Percentiles rank a stretch among this genome's conserved stretches.
Evolutionary conservation across 35 echinoderm and acorn worm species (phyloP).

Genomic region (Ophiothrix spiculata): DNA sequence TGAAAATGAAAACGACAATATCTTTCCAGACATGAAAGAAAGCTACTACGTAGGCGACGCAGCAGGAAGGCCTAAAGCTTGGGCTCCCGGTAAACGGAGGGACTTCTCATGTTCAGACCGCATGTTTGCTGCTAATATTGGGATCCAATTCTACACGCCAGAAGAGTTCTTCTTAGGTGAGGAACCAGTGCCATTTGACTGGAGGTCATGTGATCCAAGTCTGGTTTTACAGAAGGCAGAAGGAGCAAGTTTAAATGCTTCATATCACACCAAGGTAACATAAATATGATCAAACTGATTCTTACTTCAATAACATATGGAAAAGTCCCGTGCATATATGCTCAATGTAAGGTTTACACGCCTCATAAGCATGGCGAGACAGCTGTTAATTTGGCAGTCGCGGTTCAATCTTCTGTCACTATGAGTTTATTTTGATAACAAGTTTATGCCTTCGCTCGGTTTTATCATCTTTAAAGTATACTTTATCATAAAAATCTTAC

Average conservation of each 20-base stretch:
- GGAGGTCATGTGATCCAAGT: slow-evolving; percentile 75
- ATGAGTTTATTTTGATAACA: no score
- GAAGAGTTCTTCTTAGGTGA: slow-evolving; percentile 88
- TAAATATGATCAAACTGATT: no score
- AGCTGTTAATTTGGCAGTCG: no score
- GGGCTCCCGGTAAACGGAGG: slow-evolving; percentile 76
- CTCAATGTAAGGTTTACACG: no score
- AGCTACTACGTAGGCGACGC: slow-evolving; percentile 93
- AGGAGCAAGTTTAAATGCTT: slow-evolving; percentile 10
- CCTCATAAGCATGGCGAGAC: no score
- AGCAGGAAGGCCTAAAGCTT: slow-evolving; percentile 77
- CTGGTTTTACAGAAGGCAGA: slow-evolving; percentile 40
- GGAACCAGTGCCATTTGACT: slow-evolving; percentile 60
- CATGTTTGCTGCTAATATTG: slow-evolving; percentile 90
- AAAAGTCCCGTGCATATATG: no score
- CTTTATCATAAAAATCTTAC: no score
- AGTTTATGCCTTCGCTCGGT: no score
- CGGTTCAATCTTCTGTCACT: no score
- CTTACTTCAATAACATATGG: no score
- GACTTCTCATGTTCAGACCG: slow-evolving; percentile 94
- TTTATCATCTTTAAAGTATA: no score
- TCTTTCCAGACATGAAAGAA: slow-evolving; percentile 40
- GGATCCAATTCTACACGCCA: slow-evolving; percentile 72
- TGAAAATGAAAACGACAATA: slow-evolving; percentile 57
- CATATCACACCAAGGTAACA: slow-evolving; percentile 78